phyloP scores from a whole-genome alignment of 1,140 invertebrate genomes.

The Hyposmocoma kahamanoa region DNA sequence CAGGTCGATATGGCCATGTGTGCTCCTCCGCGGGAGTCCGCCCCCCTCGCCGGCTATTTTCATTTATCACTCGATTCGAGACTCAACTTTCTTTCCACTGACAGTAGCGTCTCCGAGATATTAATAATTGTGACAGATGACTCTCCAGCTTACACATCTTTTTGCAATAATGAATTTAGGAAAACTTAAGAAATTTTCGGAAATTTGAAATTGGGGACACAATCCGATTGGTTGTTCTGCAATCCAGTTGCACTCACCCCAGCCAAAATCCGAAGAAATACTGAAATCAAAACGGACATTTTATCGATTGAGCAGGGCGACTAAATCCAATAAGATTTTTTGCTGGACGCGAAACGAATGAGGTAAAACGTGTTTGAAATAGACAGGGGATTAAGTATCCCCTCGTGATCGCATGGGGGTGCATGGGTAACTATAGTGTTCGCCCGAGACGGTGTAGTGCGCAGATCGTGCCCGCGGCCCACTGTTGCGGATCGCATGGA shows the following conservation, averaged over 20 bases:
- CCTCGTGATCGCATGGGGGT: conserved; percentile 40
- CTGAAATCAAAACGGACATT: conserved; percentile 39
- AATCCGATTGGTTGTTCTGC: not conserved
- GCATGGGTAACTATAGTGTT: conserved; percentile 11
- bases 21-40: conserved; percentile 59
- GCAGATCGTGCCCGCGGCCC: conserved; percentile 35
- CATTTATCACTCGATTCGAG: conserved; percentile 55
- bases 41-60: conserved; percentile 65
- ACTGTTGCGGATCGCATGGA: conserved; percentile 37
- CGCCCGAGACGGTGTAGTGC: conserved; percentile 5
- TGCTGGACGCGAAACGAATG: conserved; percentile 64
- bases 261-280: not conserved
- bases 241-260: not conserved
- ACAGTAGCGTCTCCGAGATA: conserved; percentile 19
- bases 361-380: conserved; percentile 72
- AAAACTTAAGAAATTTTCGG: too few relatives aligned
- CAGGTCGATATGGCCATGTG: conserved; percentile 64
- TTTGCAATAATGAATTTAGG: too few relatives aligned
- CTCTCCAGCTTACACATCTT: too few relatives aligned
- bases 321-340: conserved; percentile 68
- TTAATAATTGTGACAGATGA: too few relatives aligned
- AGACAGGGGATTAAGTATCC: conserved; percentile 71
- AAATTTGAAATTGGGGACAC: too few relatives aligned
- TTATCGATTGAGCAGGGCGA: conserved; percentile 45
- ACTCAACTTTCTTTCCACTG: conserved; percentile 28